Evolutionary conservation across 2,888 invertebrate genomes (phyloP).

Genomic region (Troilus luridus): DNA sequence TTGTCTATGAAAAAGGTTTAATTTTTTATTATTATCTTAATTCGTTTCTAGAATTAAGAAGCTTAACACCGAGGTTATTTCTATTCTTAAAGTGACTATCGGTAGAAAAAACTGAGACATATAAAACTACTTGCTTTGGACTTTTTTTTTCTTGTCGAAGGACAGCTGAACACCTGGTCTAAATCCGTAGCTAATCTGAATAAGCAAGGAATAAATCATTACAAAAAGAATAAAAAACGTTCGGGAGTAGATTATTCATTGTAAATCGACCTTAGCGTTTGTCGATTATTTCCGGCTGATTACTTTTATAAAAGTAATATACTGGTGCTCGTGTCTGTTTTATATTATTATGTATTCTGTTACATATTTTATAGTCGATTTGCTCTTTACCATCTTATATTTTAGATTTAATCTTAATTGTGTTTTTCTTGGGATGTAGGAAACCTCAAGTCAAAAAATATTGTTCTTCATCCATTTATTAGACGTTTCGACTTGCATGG

Average conservation of each 20-base stretch:
- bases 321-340: too few species aligned
- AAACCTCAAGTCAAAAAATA: too few species aligned
- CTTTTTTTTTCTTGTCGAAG: not conserved
- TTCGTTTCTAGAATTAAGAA: too few species aligned
- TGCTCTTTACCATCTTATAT: too few species aligned
- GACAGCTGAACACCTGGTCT: not conserved
- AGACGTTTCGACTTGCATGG: too few species aligned
- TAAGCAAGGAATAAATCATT: constrained; percentile 16
- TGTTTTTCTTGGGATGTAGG: too few species aligned
- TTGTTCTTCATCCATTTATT: too few species aligned
- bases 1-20: too few species aligned
- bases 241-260: not conserved
- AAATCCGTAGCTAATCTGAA: not conserved
- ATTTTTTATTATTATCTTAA: too few species aligned
- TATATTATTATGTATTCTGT: too few species aligned
- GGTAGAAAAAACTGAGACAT: not conserved
- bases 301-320: not conserved
- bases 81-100: not conserved
- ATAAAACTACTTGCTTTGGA: not conserved
- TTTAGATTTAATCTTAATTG: too few species aligned
- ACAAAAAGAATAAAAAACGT: not conserved
- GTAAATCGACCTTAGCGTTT: not conserved
- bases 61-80: not conserved
- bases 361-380: too few species aligned
- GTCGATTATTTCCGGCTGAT: not conserved